Base-by-base conservation (phyloP, 2,113 vertebrate genomes). In the Lepus americanus region DNA sequence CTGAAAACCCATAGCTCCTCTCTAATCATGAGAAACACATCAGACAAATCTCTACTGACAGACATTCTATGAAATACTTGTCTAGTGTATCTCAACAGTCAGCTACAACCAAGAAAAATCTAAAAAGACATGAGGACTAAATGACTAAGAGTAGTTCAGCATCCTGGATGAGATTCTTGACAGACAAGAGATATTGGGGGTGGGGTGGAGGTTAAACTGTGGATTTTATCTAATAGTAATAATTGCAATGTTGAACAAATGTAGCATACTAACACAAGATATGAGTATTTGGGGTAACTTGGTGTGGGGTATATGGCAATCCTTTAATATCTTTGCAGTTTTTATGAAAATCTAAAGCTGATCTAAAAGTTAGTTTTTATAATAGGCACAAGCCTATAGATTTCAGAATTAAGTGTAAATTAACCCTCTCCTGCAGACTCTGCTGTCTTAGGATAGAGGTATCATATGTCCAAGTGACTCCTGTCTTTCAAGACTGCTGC, bases 281-380 rank as follows among this genome's bases (percentile, higher is more conserved):
- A 25, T 59, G 20, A 93, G 39, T 49, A 64, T 70, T 49, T 74
- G 2, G 22, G 29, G 4, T 84, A 51, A 76, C 1, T 64, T 25
- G 1, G 53, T 23, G 2, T 55, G 31, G 29, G 5, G 4, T 81
- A 16, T 70, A n/a, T 51, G 31, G 11, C 27, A 96, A 81, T 73
- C 63, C 6, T 70, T 31, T 55, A 19, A 10, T 78, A 82, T 31
- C 67, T 59, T 20, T 66, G 33, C 25, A 77, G n/a, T 51, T 90
- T 78, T 67, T 83, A 59, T 72, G 16, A 22, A 76, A 85, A 95
- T 80, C 49, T 78, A 67, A 84, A 94, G 44, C 66, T 89, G 5
- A 59, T 59, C 49, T 79, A 87, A 94, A 87, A 49, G 61, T 59
- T 33, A 49, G 2, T 22, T 84, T 89, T 36, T 29, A 49, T 89